A percentile compares a stretch with the other conserved stretches of the same genome.
These are phyloP conservation scores for Oncorhynchus nerka DNA, from an alignment of 2,113 vertebrate species.

Conservation along the genomic window DNA sequence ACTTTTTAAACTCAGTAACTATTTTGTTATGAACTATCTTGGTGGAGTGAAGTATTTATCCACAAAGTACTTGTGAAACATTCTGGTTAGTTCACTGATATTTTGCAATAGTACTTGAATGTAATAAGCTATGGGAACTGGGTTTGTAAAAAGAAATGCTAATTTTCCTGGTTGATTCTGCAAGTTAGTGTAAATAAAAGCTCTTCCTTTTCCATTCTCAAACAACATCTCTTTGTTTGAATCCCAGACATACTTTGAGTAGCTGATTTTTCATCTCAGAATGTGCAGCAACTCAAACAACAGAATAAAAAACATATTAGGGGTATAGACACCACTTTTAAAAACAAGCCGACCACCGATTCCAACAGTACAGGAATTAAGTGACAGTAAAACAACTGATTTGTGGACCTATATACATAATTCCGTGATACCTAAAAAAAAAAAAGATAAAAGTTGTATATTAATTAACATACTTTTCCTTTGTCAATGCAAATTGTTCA, in stretches of 20 bases:
- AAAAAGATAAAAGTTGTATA: too few species aligned
- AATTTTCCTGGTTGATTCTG: background rate
- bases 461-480: too few species aligned
- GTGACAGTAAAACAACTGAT: background rate
- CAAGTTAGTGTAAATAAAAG: background rate
- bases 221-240: background rate
- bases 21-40: background rate
- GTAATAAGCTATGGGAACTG: background rate
- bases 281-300: background rate
- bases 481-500: too few species aligned
- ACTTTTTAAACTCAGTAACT: background rate
- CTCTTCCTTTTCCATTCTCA: slow-evolving; percentile 6
- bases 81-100: background rate
- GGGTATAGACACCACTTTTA: background rate
- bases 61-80: background rate
- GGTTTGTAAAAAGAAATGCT: background rate
- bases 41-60: background rate
- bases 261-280: background rate
- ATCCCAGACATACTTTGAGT: background rate
- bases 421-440: too few species aligned
- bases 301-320: background rate
- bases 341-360: background rate
- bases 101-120: background rate
- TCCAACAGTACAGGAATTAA: background rate
- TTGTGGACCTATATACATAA: too few species aligned